Conservation (phyloP, 2,888 invertebrate genomes). For the Eupithecia exiguata region DNA sequence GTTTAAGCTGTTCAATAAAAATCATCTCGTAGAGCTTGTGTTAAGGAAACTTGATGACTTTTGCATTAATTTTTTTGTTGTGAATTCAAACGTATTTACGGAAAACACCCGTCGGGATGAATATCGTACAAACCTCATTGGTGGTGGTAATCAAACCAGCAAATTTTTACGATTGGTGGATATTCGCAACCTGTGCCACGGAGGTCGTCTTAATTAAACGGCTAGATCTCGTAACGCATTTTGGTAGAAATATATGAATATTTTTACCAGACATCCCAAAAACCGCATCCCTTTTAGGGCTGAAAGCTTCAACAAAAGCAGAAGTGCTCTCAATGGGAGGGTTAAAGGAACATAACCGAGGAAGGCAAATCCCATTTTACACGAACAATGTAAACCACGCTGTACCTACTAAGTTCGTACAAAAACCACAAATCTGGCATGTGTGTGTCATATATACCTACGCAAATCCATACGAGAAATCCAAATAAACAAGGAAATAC, state of each 20-base stretch:
- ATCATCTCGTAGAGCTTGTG: background rate
- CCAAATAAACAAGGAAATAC: conserved; percentile 13
- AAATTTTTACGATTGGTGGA: background rate
- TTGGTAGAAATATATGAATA: conserved; percentile 17
- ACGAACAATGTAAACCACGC: conserved; percentile 34
- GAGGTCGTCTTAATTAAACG: background rate
- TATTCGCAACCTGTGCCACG: background rate
- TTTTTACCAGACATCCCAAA: conserved; percentile 33
- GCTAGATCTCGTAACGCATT: background rate
- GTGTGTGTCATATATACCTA: background rate
- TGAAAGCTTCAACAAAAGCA: conserved; percentile 49
- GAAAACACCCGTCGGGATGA: background rate
- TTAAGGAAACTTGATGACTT: background rate
- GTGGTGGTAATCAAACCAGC: background rate
- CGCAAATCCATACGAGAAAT: conserved; percentile 8
- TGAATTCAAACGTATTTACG: background rate
- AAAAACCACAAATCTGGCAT: conserved; percentile 5
- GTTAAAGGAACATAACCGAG: conserved; percentile 44
- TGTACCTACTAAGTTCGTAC: conserved; percentile 10
- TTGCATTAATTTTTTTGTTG: background rate
- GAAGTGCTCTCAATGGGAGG: conserved; percentile 55
- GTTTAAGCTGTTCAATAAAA: background rate
- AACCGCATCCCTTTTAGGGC: conserved; percentile 49
- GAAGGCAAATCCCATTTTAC: conserved; percentile 43
- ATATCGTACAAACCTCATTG: background rate